A percentile compares a stretch with the other conserved stretches of the same genome.
These are phyloP conservation scores for Chironomus tentans DNA, from an alignment of 2,888 invertebrate species.

Conservation along the genomic window DNA sequence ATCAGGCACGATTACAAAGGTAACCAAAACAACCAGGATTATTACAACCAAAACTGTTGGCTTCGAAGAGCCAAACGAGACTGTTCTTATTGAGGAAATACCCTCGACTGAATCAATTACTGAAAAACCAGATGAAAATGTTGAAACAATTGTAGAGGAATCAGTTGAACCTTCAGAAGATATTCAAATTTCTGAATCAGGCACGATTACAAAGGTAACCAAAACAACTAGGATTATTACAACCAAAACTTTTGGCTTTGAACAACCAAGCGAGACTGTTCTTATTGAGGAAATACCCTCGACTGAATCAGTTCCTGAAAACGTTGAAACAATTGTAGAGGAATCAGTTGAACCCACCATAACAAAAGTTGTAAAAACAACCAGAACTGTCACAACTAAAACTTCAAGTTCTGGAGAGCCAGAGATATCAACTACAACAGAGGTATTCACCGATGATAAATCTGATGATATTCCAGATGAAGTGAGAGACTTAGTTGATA, in stretches of 20 bases:
- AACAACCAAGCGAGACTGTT: slow-evolving; percentile 31
- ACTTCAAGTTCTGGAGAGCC: background rate
- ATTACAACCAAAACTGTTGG: background rate
- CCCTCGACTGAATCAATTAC: slow-evolving; percentile 25
- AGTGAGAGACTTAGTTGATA: too few species aligned
- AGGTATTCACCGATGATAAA: background rate
- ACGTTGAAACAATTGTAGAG: background rate
- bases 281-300: slow-evolving; percentile 41
- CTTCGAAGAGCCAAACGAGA: slow-evolving; percentile 31
- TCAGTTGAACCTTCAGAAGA: too few species aligned
- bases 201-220: background rate
- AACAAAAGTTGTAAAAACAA: background rate
- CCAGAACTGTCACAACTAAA: background rate
- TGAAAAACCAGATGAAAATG: too few species aligned
- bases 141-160: too few species aligned
- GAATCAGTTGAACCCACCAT: background rate
- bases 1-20: background rate
- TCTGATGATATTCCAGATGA: background rate
- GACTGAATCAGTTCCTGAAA: slow-evolving; percentile 26
- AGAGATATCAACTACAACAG: background rate
- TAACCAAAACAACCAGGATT: background rate
- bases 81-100: slow-evolving; percentile 41
- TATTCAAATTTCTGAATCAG: background rate
- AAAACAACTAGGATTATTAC: background rate
- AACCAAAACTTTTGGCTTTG: background rate